Evolutionary conservation across 2,888 invertebrate genomes (phyloP).

Genomic region (Itoplectis maculator): DNA sequence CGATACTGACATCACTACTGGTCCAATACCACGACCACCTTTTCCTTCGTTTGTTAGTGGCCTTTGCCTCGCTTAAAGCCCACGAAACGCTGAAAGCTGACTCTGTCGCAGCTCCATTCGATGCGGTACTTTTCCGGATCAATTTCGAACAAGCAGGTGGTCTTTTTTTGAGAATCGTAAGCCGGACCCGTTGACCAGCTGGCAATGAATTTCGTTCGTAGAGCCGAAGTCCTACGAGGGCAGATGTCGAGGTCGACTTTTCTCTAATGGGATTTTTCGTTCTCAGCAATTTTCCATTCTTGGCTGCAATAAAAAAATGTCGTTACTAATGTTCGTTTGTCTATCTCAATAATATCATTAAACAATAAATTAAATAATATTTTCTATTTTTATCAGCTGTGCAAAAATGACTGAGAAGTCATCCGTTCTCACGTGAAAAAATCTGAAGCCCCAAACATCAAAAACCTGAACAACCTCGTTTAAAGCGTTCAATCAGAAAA

Average conservation of each 20-base stretch:
- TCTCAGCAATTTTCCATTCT: not conserved
- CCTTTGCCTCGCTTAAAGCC: not conserved
- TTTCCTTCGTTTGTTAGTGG: constrained; percentile 14
- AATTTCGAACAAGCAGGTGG: constrained; percentile 17
- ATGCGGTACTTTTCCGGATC: not conserved
- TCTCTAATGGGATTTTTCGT: not conserved
- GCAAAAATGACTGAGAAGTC: too few species aligned
- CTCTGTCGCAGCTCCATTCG: not conserved
- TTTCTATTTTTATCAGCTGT: not conserved
- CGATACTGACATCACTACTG: not conserved
- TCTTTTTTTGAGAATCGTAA: constrained; percentile 8
- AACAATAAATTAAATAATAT: too few species aligned
- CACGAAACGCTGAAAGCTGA: constrained; percentile 3
- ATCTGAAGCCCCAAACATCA: not conserved
- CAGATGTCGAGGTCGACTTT: constrained; percentile 2
- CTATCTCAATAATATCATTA: too few species aligned
- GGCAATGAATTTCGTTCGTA: not conserved
- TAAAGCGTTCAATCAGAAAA: not conserved
- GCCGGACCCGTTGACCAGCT: not conserved
- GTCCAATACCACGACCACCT: not conserved
- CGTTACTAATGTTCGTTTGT: too few species aligned
- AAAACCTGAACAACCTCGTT: not conserved
- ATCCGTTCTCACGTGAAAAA: too few species aligned
- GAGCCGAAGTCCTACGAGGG: not conserved
- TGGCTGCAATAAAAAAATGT: too few species aligned